phyloP scores from a whole-genome alignment of 2,113 vertebrate genomes.

The Amblyornis subalaris region DNA sequence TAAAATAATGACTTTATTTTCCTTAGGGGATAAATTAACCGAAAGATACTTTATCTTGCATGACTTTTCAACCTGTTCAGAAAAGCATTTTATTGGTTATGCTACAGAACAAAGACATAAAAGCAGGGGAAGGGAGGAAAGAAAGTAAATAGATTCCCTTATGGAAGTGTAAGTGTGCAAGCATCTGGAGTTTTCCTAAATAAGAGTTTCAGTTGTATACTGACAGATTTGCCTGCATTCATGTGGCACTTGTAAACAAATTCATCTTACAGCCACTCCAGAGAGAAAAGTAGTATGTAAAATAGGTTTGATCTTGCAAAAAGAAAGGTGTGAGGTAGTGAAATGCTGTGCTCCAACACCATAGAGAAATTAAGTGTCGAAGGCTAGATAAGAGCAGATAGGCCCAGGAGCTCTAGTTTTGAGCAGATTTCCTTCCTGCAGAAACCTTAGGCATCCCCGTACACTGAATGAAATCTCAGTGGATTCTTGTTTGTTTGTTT shows the following conservation, averaged over 20 bases:
- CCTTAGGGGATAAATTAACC: constrained; percentile 15
- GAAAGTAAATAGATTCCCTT: background rate
- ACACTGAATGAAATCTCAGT: background rate
- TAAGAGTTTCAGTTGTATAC: background rate
- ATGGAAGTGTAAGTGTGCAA: background rate
- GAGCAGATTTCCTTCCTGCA: background rate
- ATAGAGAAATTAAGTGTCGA: background rate
- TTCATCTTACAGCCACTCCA: background rate
- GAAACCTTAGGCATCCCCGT: background rate
- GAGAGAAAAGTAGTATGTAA: background rate
- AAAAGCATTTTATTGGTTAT: background rate
- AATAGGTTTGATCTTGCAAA: background rate
- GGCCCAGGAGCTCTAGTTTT: background rate
- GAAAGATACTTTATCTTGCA: background rate
- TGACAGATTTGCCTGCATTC: background rate
- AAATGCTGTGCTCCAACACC: background rate
- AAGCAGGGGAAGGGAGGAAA: background rate
- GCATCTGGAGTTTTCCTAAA: background rate
- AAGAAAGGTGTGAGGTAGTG: background rate
- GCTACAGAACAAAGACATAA: background rate
- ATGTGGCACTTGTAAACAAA: background rate
- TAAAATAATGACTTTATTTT: constrained; percentile 42
- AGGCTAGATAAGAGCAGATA: background rate
- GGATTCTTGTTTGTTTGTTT: background rate
- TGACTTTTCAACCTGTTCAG: background rate